Conservation (phyloP, 2,113 vertebrate genomes). For the Petaurus breviceps region DNA sequence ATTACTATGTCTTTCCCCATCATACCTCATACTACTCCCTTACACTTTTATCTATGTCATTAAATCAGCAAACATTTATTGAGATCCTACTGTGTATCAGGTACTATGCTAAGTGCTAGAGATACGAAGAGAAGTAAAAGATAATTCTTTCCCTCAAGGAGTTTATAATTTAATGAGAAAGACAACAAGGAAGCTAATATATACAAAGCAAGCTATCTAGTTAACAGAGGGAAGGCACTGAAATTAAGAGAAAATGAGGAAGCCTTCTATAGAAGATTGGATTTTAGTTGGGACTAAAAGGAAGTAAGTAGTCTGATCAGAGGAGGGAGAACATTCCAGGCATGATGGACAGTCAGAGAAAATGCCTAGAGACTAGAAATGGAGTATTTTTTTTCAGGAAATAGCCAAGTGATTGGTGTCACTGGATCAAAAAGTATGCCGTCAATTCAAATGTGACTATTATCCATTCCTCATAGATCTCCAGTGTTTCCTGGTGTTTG, state of each 20-base stretch:
- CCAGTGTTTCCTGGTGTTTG: background rate
- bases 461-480: background rate
- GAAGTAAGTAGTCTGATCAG: too few relatives aligned
- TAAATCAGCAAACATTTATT: background rate
- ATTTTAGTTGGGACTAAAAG: background rate
- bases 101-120: too few relatives aligned
- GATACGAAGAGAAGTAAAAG: too few relatives aligned
- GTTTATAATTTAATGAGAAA: background rate
- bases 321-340: background rate
- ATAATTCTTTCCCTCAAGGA: too few relatives aligned
- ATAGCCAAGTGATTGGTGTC: background rate
- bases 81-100: too few relatives aligned
- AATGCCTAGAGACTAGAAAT: background rate
- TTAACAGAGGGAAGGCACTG: too few relatives aligned
- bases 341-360: background rate
- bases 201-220: background rate
- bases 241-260: background rate
- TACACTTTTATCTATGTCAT: background rate
- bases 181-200: background rate
- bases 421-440: background rate
- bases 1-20: background rate
- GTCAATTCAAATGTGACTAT: background rate
- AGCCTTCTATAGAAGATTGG: background rate
- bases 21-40: background rate
- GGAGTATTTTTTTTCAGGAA: background rate